Base-by-base conservation (phyloP, 1,140 invertebrate genomes). In the Drosophila mayri region DNA sequence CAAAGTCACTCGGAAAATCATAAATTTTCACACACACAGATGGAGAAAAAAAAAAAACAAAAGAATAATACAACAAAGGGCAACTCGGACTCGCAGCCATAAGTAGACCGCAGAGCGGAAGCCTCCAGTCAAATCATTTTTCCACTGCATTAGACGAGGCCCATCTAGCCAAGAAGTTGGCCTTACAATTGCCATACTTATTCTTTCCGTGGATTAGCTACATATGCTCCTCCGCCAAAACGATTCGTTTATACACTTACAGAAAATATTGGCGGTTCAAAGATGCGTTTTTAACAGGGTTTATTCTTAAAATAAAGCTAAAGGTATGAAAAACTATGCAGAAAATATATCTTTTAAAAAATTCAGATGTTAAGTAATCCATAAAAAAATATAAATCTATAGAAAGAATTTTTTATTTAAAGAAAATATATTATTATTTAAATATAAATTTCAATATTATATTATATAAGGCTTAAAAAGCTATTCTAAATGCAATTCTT, bases 1-100 rank as follows among this genome's bases (percentile, higher is more conserved):
- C 76, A 88, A 90, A 88, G 85, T 90, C 84, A 70, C 77, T 84
- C 71, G 75, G 71, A 79, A 90, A 90, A 88, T 88, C 85, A 88
- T 88, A 88, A 88, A 90, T 88, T 90, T 72, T 64, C 68, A 62
- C 76, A 79, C 74, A 90, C 67, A 74, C 64, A 76, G 43, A 66
- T 5, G 38, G 30, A 30, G 44, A 54, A 32, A 62, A n/a, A 55
- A 55, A 1, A 25, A 14, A 71, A 37, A 30, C 14, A 44, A 46
- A 50, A 18, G 10, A 35, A 55, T 66, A 6, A 40, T 20, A 54
- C 20, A 54, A 64, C 61, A 55, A 65, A 37, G 43, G 30, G 35
- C 32, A 30, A 10, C 40, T 32, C 37, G 35, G 62, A 60, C 54
- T 47, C 35, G 54, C 22, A 10, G 50, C 30, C 50, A 76, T 76